Evolutionary conservation across 1,140 invertebrate species (phyloP), one percentile per base, ranked within the genome.

Genomic region (Lasioglossum baleicum): DNA sequence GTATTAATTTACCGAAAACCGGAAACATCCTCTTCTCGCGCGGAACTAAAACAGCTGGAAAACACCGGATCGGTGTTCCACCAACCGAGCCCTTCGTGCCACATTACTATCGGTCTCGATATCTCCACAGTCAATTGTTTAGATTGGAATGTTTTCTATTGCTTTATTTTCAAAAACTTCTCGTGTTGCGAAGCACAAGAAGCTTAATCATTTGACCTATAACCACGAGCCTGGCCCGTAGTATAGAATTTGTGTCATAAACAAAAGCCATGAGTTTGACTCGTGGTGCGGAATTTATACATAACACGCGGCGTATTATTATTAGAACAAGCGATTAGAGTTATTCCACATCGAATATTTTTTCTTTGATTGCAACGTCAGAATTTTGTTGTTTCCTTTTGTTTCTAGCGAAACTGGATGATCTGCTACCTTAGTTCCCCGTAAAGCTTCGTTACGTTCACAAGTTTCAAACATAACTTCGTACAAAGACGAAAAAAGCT

Each of bases 391-490:
- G n/a, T 67, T 69, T 58, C 40, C 51, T 40, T 56, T 69, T 31
- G n/a, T 51, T 51, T 67, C 60, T 63, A 26, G 31, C 26, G 13
- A 31, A 63, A n/a, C n/a, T 72, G 20, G 56, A 63, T 72, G 6
- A 22, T 51, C 48, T 51, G 10, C 13, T 51, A 72, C 58, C 69
- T 63, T 63, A 77, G 56, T 77, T 77, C 3, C 6, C 0, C 20
- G 79, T 81, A 76, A 76, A n/a, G 4, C 26, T 81, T 81, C 66
- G 73, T 81, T 76, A 31, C 60, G 60, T 76, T 81, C 61, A 72
- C 74, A 81, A 61, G 60, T 77, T 81, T 56, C 58, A 22, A 35
- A 42, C 77, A 66, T 77, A 81, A 58, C 8, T 81, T 2, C 3
- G 0, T 81, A 71, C 0, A 81, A 76, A 66, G 60, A 81, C 76